Base-by-base conservation (phyloP, 2,797 vertebrate species). In the Siniperca undulata region DNA sequence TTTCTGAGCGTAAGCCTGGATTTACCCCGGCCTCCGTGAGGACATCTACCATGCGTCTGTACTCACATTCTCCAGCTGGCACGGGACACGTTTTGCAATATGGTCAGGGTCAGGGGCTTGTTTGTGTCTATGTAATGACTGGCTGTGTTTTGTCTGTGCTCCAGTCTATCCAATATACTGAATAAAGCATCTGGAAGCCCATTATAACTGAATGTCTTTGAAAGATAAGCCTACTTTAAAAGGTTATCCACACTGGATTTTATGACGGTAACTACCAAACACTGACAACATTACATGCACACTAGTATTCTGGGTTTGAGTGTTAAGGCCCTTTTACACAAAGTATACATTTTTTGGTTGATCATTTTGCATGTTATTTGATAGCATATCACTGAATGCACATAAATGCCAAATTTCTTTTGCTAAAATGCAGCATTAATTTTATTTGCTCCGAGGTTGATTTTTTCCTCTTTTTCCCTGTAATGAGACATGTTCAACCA, bases 1-100 rank as follows among this genome's bases (percentile, higher is more conserved):
- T 88, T 88, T 68, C 38, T 27, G 53, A 36, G 70, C 19, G 16
- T 87, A 89, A 90, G 82, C 85, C 77, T 46, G 82, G 86, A 92
- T 89, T 91, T 89, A 81, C 19, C 42, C 67, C 16, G 30, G 73
- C 36, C 67, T 56, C 60, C 16, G 10, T 69, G 61, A 86, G 81
- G 87, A 89, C 82, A 80, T 61, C 17, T 50, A 65, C 70, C 74
- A 61, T 19, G 55, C 10, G 17, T 66, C 56, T 79, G 58, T 36
- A 62, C 61, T 55, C 80, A 78, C 76, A 55, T 52, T 53, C 79
- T 64, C 76, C 85, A 78, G 73, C 80, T 86, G 88, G 84, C 74
- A 81, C 34, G 27, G 56, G 77, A 71, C 59, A 53, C 11, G 0
- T 67, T 79, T 67, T 7, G 62, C 69, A 78, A 80, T 81, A 40